Evolutionary conservation across 2,888 invertebrate species (phyloP).

Genomic region (Heteromyza rotundicornis): DNA sequence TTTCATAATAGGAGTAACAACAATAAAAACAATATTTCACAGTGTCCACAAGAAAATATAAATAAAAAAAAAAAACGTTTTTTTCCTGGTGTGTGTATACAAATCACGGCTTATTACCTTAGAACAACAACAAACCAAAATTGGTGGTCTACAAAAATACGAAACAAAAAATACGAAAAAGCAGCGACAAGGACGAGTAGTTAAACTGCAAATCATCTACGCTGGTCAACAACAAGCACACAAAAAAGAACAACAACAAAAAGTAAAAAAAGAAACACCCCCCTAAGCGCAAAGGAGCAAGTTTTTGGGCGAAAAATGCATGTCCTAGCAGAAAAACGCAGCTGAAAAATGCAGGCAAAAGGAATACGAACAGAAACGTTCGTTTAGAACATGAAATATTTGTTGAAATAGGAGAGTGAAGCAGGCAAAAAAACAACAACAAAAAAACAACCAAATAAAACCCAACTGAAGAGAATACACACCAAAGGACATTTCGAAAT

Average conservation of each 20-base stretch:
- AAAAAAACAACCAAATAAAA: too few species aligned
- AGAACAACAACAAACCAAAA: slow-evolving; percentile 4
- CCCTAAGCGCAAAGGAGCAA: neutral
- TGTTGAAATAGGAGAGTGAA: too few species aligned
- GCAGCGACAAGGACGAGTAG: neutral
- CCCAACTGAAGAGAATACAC: too few species aligned
- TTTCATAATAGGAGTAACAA: too few species aligned
- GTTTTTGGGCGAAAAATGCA: neutral
- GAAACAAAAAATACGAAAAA: too few species aligned
- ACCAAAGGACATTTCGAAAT: too few species aligned
- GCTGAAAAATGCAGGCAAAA: neutral
- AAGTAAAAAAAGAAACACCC: too few species aligned
- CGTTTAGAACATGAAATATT: too few species aligned
- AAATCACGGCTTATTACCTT: slow-evolving; percentile 20
- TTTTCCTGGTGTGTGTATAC: slow-evolving; percentile 9
- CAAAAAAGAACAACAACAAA: neutral
- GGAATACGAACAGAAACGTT: too few species aligned
- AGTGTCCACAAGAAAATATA: neutral
- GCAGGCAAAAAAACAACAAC: too few species aligned
- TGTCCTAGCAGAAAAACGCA: neutral
- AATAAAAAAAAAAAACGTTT: neutral
- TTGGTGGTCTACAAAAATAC: neutral
- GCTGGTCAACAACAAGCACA: neutral
- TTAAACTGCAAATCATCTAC: neutral
- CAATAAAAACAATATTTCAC: neutral